Percentiles rank a stretch among this genome's conserved stretches.
Conservation (phyloP, 2,888 invertebrate species). For the Diaperis boleti region DNA sequence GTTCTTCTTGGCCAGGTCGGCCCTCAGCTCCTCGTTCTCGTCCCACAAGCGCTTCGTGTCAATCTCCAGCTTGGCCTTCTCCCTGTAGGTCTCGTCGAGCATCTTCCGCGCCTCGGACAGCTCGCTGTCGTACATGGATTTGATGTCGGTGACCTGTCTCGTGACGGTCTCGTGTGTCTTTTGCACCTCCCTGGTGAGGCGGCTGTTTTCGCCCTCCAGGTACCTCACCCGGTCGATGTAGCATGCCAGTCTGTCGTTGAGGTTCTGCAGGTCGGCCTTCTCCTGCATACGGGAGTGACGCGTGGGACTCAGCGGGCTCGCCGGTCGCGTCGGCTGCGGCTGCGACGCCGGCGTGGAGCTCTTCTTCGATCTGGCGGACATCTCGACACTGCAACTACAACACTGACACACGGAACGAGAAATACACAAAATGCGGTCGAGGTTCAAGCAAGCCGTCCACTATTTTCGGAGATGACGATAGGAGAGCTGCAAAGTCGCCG, state of each 20-base stretch:
- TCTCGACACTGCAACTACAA: slow-evolving; percentile 46
- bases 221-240: slow-evolving; percentile 96
- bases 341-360: slow-evolving; percentile 71
- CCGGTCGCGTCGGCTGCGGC: slow-evolving; percentile 74
- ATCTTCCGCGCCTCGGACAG: slow-evolving; percentile 90
- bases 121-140: slow-evolving; percentile 93
- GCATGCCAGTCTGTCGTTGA: slow-evolving; percentile 95
- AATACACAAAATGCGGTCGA: slow-evolving; percentile 57
- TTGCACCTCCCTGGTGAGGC: slow-evolving; percentile 85
- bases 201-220: slow-evolving; percentile 91
- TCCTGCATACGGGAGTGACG: slow-evolving; percentile 91
- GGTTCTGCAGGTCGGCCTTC: slow-evolving; percentile 91
- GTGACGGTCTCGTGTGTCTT: slow-evolving; percentile 87
- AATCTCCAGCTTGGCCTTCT: slow-evolving; percentile 93
- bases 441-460: slow-evolving; percentile 60
- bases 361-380: slow-evolving; percentile 65
- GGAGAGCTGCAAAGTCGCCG: slow-evolving; percentile 47
- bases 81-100: slow-evolving; percentile 91
- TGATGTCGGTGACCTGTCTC: slow-evolving; percentile 90
- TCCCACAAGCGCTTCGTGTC: slow-evolving; percentile 89
- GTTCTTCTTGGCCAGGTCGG: slow-evolving; percentile 79
- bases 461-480: slow-evolving; percentile 63
- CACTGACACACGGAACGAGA: slow-evolving; percentile 20
- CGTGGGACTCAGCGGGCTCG: slow-evolving; percentile 89
- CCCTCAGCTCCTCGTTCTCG: slow-evolving; percentile 85